Evolutionary conservation across 2,888 invertebrate genomes (phyloP).

Genomic region (Drosophila anceps): DNA sequence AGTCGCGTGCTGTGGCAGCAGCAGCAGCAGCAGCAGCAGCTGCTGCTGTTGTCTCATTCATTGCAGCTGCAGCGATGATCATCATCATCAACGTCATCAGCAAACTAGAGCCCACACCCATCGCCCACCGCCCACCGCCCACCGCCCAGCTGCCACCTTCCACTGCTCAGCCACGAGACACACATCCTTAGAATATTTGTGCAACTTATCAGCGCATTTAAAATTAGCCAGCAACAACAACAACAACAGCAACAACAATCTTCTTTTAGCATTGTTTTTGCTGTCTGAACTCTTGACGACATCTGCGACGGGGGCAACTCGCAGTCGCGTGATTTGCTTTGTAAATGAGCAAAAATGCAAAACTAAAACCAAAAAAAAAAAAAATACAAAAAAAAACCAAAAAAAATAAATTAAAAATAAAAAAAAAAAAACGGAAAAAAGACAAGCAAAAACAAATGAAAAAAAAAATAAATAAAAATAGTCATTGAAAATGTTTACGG

Average conservation of each 20-base stretch:
- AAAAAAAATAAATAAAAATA: conserved; percentile 77
- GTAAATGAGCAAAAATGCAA: conserved; percentile 76
- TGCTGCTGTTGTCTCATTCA: conserved; percentile 8
- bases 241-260: conserved; percentile 11
- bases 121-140: neutral
- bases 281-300: conserved; percentile 68
- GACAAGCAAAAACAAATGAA: conserved; percentile 52
- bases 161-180: conserved; percentile 16
- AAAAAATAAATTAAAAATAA: conserved; percentile 29
- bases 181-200: conserved; percentile 76
- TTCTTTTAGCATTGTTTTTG: conserved; percentile 45
- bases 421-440: conserved; percentile 20
- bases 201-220: conserved; percentile 80
- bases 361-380: conserved; percentile 51
- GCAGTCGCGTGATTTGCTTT: conserved; percentile 78
- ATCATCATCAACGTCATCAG: conserved; percentile 33
- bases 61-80: conserved; percentile 15
- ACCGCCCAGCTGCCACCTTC: neutral
- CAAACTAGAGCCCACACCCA: conserved; percentile 19
- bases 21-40: too few relatives aligned
- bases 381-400: conserved; percentile 11
- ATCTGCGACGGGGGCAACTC: conserved; percentile 70
- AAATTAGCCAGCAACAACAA: conserved; percentile 68
- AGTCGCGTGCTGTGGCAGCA: conserved; percentile 23
- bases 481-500: conserved; percentile 79